Evolutionary conservation across 2,797 vertebrate genomes (phyloP), one percentile per base, ranked within the genome.

Genomic region (Aselliscus stoliczkanus): DNA sequence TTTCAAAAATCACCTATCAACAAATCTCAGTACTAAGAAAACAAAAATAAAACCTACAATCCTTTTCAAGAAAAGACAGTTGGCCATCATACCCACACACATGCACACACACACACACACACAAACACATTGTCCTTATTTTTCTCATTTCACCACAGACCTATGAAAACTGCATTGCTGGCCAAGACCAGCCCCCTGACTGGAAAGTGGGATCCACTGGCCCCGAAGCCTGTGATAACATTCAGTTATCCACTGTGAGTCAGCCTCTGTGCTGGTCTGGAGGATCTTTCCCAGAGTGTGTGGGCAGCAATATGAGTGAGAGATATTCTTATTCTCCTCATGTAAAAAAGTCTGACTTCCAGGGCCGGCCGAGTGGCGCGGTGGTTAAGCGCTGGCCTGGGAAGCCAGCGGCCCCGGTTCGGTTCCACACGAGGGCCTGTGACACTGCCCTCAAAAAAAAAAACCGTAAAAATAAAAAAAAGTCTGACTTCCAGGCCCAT

Each of bases 1-100:
- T 88, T 93, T 88, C 56, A 75, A 64, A 92, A 96, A 87, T 82
- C 29, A 80, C 56, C 23, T n/a, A 20, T 76, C 64, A 73, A 86
- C 77, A 93, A 80, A 79, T 88, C 20, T 27, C 65, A 83, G 42
- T 34, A 47, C 60, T 29, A n/a, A 39, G 83, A 84, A 34, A 62
- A 44, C 23, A 93, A 85, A 34, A 52, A 69, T 6, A 12, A 70
- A 52, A 37, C 12, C 29, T 60, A 27, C 11, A 76, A 29, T 86
- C 39, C 34, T 89, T 64, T 90, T 62, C 37, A 73, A 86, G 76
- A 60, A 80, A 86, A 93, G 72, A 69, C 31, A 60, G 13, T 34
- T 93, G 52, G 23, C n/a, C 54, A 65, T 56, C 42, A 42, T 21
- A 72, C 17, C 34, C 4, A 25, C 50, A 27, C 37, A 62, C 62